A percentile compares a stretch with the other conserved stretches of the same genome.
Conservation (phyloP, 2,888 invertebrate genomes). For the Dolichomitus sp. region DNA sequence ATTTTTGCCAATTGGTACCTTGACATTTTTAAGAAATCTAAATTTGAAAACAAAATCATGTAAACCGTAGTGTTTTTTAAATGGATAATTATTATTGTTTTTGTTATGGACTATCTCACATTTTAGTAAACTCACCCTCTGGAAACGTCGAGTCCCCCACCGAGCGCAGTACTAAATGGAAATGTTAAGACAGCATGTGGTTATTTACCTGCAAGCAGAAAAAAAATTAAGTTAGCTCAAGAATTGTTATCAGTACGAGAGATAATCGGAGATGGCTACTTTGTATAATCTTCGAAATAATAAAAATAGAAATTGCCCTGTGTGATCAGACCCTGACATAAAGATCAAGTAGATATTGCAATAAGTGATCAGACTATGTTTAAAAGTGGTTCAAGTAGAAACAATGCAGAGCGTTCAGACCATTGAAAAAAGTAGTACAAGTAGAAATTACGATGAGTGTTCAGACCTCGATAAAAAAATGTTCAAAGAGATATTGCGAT, state of each 20-base stretch:
- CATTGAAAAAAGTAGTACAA: background rate
- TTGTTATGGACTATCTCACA: background rate
- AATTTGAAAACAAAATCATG: too few relatives aligned
- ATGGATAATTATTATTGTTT: background rate
- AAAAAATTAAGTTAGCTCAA: slow-evolving; percentile 15
- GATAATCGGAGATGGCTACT: background rate
- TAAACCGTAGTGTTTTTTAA: background rate
- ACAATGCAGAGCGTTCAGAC: background rate
- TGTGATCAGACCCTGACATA: background rate
- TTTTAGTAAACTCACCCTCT: slow-evolving; percentile 59
- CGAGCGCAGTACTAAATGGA: slow-evolving; percentile 35
- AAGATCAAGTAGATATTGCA: background rate
- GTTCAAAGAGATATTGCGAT: background rate
- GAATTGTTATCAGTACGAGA: background rate
- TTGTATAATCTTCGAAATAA: background rate
- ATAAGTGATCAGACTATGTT: background rate
- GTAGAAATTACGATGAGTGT: background rate
- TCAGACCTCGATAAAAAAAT: background rate
- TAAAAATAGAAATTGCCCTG: background rate
- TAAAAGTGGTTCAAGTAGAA: background rate
- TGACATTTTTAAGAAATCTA: too few relatives aligned
- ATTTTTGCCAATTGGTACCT: too few relatives aligned
- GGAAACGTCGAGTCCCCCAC: slow-evolving; percentile 8
- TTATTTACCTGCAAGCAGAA: slow-evolving; percentile 79
- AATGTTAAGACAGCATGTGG: slow-evolving; percentile 57